Evolutionary conservation across 1,140 invertebrate genomes (phyloP).

Genomic region (Tetramorium alpestre): DNA sequence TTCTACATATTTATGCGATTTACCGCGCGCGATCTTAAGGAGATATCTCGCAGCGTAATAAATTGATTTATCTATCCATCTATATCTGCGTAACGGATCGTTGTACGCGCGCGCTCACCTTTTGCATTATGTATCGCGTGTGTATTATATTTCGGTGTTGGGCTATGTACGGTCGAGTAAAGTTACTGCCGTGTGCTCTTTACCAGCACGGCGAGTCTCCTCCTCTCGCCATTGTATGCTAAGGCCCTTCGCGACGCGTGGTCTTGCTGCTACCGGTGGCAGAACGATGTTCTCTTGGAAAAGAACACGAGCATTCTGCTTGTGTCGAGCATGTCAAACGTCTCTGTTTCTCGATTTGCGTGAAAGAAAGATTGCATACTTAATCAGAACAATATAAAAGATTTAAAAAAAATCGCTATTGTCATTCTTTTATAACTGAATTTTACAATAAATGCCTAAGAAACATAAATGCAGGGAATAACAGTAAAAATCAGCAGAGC

Average conservation of each 20-base stretch:
- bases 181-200: conserved; percentile 52
- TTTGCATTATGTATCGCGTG: conserved; percentile 59
- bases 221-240: conserved; percentile 62
- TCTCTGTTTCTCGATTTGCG: conserved; percentile 50
- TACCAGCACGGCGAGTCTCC: conserved; percentile 31
- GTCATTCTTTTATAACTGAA: not conserved
- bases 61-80: conserved; percentile 61
- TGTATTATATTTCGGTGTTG: conserved; percentile 58
- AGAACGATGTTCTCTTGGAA: conserved; percentile 48
- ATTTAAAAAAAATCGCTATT: not conserved
- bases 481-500: not conserved
- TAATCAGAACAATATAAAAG: not conserved
- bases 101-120: conserved; percentile 47
- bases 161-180: conserved; percentile 39
- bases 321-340: conserved; percentile 47
- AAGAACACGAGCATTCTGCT: conserved; percentile 31
- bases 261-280: conserved; percentile 51
- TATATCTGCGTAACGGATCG: conserved; percentile 54
- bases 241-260: conserved; percentile 59
- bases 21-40: conserved; percentile 32
- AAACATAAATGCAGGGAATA: not conserved
- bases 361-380: not conserved
- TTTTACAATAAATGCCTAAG: not conserved
- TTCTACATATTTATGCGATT: conserved; percentile 48
- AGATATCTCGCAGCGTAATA: conserved; percentile 53